phyloP scores from a whole-genome alignment of 2,888 invertebrate species.

The Acronicta alni region DNA sequence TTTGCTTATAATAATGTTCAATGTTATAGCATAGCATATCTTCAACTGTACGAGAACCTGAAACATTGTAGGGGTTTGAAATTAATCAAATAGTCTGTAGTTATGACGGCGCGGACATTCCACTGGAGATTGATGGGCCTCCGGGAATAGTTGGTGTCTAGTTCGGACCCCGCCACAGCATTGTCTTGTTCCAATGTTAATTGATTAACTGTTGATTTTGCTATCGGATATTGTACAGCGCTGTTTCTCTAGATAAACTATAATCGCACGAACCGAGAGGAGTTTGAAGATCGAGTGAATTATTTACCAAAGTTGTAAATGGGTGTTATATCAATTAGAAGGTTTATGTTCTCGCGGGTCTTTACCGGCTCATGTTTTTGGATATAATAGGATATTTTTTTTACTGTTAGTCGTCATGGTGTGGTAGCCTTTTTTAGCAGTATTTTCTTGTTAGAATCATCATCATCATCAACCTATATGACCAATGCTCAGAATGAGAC shows the following conservation, averaged over 20 bases:
- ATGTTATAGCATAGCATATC: not conserved
- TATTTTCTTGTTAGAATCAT: too few species aligned
- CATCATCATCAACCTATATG: too few species aligned
- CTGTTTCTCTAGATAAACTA: conserved; percentile 32
- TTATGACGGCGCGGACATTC: conserved; percentile 70
- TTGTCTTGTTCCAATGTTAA: conserved; percentile 43
- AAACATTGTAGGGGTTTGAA: conserved; percentile 63
- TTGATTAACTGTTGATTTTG: conserved; percentile 42
- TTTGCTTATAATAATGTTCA: too few species aligned
- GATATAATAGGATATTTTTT: too few species aligned
- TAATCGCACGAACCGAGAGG: not conserved
- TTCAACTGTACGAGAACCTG: conserved; percentile 8
- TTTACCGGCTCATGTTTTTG: too few species aligned
- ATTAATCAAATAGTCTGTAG: conserved; percentile 79
- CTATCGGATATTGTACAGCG: conserved; percentile 18
- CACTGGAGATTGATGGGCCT: conserved; percentile 72
- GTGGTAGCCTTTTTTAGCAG: too few species aligned
- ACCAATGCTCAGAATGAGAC: too few species aligned
- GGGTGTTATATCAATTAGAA: too few species aligned
- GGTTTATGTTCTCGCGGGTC: too few species aligned
- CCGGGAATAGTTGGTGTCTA: conserved; percentile 54
- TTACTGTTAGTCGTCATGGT: too few species aligned
- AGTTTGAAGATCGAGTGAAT: not conserved
- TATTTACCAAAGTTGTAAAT: not conserved
- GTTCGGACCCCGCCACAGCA: conserved; percentile 27